phyloP scores from a whole-genome alignment of 53 echinoderm and acorn worm species.

The Paracentrotus lividus region DNA sequence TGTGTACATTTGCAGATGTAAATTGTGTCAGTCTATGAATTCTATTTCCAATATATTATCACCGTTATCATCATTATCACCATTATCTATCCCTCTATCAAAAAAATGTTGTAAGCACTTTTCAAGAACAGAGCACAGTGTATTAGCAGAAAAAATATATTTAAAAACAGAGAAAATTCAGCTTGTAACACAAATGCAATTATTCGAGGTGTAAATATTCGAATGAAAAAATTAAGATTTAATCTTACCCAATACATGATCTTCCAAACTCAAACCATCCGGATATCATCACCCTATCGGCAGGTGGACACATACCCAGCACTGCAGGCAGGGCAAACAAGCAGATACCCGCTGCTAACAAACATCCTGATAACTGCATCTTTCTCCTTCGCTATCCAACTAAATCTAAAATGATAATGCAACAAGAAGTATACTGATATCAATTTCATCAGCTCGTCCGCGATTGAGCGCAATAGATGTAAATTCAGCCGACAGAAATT shows the following conservation, averaged over 20 bases:
- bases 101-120: too few species aligned
- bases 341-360: slow-evolving; percentile 53
- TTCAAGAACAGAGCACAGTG: too few species aligned
- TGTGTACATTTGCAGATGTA: too few species aligned
- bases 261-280: slow-evolving; percentile 65
- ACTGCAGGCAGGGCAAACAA: slow-evolving; percentile 54
- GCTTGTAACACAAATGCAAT: too few species aligned
- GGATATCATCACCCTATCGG: slow-evolving; percentile 60
- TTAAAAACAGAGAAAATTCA: too few species aligned
- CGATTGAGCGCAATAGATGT: neutral
- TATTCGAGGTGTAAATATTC: too few species aligned
- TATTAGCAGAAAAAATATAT: too few species aligned
- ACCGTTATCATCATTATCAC: too few species aligned
- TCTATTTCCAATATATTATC: too few species aligned
- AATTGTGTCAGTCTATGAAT: too few species aligned
- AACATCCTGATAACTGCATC: slow-evolving; percentile 50
- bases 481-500: neutral
- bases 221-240: neutral
- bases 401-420: slow-evolving; percentile 36
- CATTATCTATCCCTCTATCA: too few species aligned
- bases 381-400: slow-evolving; percentile 27
- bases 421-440: neutral
- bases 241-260: slow-evolving; percentile 63
- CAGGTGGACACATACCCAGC: slow-evolving; percentile 55
- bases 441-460: neutral